Evolutionary conservation across 2,797 vertebrate genomes (phyloP), one percentile per base, ranked within the genome.

Genomic region (Morelia viridis): DNA sequence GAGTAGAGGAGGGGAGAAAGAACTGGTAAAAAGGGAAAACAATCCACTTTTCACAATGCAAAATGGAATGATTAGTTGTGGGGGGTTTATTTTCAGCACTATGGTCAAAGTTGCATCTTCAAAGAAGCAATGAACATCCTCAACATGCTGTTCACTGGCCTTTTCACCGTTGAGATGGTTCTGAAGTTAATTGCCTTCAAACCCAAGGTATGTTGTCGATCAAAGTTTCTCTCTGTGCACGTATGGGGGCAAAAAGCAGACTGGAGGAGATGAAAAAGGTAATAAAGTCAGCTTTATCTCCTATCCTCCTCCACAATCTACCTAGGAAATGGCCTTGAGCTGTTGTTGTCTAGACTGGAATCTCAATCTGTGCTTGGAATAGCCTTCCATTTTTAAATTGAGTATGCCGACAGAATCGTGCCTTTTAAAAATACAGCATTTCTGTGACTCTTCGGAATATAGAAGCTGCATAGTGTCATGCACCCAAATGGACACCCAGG

Each of bases 151-250:
- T 99, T 99, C 98, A 99, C 99, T 1, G 99, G 99, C 87, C 98
- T 99, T 96, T 99, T 99, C 98, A 99, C 99, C 0, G 99, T 99
- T 93, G 99, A 99, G 98, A 99, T 99, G 99, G 98, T 99, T 96
- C 98, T 99, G 94, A 99, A 99, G 93, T 97, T 99, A 95, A 99
- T 99, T 58, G 99, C 99, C 97, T 99, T 99, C 98, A 99, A 99
- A 97, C 99, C 99, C 96, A 99, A 99, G 98, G 99, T 99, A 99
- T 97, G 95, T 94, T 94, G 5, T 61, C 91, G 87, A 64, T 17
- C 0, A n/a, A 31, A 92, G n/a, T 8, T 94, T 88, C 85, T 89
- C 64, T 88, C 28, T 91, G 91, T 92, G 93, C 91, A 94, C 94
- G 93, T 53, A 80, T 90, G 56, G 88, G 62, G 90, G 91, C 94